Evolutionary conservation across 2,888 invertebrate genomes (phyloP).

Genomic region (Ormyrus labotus): DNA sequence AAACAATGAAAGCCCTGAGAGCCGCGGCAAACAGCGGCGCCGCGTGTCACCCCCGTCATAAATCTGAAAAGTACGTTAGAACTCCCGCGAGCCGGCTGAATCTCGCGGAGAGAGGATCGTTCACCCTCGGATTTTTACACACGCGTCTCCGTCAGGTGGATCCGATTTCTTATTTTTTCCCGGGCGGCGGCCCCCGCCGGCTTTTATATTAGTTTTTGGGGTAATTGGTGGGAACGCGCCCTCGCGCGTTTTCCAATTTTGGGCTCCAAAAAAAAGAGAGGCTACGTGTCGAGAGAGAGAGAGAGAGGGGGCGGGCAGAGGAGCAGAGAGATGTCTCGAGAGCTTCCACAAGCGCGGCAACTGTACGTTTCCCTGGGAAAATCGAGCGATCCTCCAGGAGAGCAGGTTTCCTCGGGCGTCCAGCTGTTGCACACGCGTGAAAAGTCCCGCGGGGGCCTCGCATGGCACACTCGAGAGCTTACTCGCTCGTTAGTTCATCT

Average conservation of each 20-base stretch:
- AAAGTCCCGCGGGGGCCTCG: not conserved
- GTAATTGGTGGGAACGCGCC: slow-evolving; percentile 38
- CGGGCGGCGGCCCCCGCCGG: not conserved
- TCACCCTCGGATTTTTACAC: too few relatives aligned
- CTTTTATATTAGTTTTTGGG: not conserved
- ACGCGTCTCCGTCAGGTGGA: slow-evolving; percentile 28
- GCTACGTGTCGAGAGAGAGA: not conserved
- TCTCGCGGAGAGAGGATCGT: not conserved
- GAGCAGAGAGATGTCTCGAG: too few relatives aligned
- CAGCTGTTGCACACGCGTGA: not conserved
- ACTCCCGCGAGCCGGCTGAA: not conserved
- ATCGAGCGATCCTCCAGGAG: not conserved
- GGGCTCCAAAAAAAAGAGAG: not conserved
- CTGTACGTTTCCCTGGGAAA: not conserved
- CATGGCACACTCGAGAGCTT: not conserved
- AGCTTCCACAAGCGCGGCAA: not conserved
- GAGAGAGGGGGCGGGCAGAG: not conserved
- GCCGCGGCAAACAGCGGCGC: too few relatives aligned
- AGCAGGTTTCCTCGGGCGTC: slow-evolving; percentile 5
- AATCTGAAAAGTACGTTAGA: not conserved
- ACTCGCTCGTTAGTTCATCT: too few relatives aligned
- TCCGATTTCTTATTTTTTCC: slow-evolving; percentile 32
- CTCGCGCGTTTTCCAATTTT: slow-evolving; percentile 21
- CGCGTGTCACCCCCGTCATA: not conserved
- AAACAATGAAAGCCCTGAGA: too few relatives aligned